Base-by-base conservation (phyloP, 2,888 invertebrate species). In the Tetropium fuscum region DNA sequence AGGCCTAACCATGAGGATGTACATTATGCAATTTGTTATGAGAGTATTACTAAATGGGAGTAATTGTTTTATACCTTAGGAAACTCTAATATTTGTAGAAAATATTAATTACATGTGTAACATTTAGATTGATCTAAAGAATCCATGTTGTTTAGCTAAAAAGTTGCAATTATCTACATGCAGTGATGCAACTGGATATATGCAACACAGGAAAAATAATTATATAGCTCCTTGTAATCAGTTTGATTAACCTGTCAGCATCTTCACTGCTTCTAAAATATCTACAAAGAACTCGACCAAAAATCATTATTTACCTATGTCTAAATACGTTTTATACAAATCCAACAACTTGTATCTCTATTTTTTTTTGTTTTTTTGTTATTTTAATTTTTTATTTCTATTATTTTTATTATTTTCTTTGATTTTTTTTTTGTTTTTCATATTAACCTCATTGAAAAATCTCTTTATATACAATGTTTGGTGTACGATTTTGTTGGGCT, bases 1-100 rank as follows among this genome's bases (percentile, higher is more conserved):
- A 16, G 13, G n/a, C n/a, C n/a, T n/a, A n/a, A n/a, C 34, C 20
- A 27, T 25, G 68, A 63, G 56, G 55, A 55, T 60, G 20, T 47
- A 49, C 48, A 40, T 67, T 67, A 64, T 57, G 64, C 64, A 64
- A 67, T 45, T 54, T 22, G 51, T 51, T 58, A 55, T 59, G 65
- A 63, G 47, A 63, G 56, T 53, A 57, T 65, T 65, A 40, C 65
- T 54, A 60, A 64, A 64, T 57, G 53, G 60, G 53, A 56, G 44
- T 56, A 47, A 63, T 65, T 63, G 60, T 60, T 63, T 43, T 58
- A 58, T 47, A 53, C 40, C 56, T 58, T 55, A 55, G 55, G 58
- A 59, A 22, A 53, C 45, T 49, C 45, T 53, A 45, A 58, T 27
- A 47, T 55, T 51, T 22, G 55, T 54, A 56, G 48, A 48, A 48